phyloP scores from a whole-genome alignment of 2,888 invertebrate species.

The Octonoba sinensis region DNA sequence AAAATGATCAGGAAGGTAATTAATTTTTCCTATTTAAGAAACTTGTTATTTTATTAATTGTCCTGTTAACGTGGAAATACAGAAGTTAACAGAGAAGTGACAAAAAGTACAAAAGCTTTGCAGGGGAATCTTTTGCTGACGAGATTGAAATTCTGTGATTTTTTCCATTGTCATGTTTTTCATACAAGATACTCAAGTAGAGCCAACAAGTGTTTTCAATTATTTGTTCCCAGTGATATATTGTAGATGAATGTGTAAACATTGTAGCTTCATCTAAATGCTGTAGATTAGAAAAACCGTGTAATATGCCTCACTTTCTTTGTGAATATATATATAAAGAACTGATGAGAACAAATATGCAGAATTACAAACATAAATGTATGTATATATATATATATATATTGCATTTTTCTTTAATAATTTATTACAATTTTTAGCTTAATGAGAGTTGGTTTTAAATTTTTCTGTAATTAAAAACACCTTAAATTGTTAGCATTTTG shows the following conservation, averaged over 20 bases:
- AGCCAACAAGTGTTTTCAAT: background rate
- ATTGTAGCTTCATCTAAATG: constrained; percentile 37
- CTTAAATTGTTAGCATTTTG: too few relatives aligned
- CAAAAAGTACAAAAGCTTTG: constrained; percentile 56
- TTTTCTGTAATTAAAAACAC: too few relatives aligned
- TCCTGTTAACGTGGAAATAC: constrained; percentile 15
- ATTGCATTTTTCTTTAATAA: background rate
- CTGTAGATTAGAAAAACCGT: constrained; percentile 32
- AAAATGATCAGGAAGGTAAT: background rate
- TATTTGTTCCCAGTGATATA: constrained; percentile 7
- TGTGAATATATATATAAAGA: constrained; percentile 7
- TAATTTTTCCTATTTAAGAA: constrained; percentile 42
- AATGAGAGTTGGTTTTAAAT: too few relatives aligned
- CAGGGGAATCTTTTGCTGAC: constrained; percentile 32
- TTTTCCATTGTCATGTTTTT: constrained; percentile 49
- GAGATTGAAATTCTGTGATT: constrained; percentile 59
- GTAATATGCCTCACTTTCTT: constrained; percentile 10
- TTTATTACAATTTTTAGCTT: background rate
- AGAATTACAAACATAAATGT: background rate
- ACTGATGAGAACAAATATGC: constrained; percentile 11
- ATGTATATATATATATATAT: background rate
- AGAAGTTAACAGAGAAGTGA: constrained; percentile 37
- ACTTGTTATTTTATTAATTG: constrained; percentile 52
- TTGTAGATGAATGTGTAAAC: constrained; percentile 18
- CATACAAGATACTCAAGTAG: constrained; percentile 29